phyloP scores from a whole-genome alignment of 2,113 vertebrate species.

The Chunga burmeisteri region DNA sequence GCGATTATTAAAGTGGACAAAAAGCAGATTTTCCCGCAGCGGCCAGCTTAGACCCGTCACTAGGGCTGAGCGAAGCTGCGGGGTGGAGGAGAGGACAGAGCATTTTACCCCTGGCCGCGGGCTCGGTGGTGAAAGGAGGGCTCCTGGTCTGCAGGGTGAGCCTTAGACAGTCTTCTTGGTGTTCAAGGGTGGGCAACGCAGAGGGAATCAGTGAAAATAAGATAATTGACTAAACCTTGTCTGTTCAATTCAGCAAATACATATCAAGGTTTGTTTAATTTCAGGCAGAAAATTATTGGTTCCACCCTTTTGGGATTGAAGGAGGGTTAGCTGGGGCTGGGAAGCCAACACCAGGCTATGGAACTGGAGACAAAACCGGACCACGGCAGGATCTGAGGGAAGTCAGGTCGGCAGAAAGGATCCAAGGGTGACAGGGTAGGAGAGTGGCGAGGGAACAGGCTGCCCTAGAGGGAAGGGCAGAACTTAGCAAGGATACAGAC shows the following conservation, averaged over 20 bases:
- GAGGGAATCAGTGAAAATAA: background rate
- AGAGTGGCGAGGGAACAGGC: background rate
- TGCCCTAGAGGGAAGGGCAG: background rate
- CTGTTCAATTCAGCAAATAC: background rate
- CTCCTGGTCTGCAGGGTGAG: background rate
- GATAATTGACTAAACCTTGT: background rate
- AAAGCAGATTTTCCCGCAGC: background rate
- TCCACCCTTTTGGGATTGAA: background rate
- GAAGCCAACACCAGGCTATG: background rate
- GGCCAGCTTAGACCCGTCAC: background rate
- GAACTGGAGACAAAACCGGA: background rate
- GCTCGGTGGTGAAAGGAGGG: background rate
- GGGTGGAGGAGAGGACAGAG: background rate
- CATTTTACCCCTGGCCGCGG: background rate
- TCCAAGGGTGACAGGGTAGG: background rate
- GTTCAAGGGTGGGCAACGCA: background rate
- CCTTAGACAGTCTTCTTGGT: background rate
- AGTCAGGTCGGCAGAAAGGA: background rate
- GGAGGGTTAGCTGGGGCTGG: background rate
- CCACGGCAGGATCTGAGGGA: background rate
- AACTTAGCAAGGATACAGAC: background rate
- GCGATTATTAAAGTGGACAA: background rate
- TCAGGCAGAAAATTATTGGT: background rate
- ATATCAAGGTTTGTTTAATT: background rate
- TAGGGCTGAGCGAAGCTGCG: background rate